phyloP scores from a whole-genome alignment of 2,888 invertebrate genomes.

The Myopa tessellatipennis region DNA sequence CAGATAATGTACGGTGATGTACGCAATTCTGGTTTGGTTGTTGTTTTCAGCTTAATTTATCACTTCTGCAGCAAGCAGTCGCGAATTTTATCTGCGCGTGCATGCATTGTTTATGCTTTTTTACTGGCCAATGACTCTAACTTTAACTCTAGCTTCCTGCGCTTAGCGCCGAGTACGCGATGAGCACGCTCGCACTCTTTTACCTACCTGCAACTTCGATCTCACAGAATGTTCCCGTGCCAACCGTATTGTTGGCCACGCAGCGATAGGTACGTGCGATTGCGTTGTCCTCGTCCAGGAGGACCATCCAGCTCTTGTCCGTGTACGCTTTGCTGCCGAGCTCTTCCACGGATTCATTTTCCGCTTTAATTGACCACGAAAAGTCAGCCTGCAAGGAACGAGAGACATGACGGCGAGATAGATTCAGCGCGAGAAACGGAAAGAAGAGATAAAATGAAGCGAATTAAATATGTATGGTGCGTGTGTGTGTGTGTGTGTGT shows the following conservation, averaged over 20 bases:
- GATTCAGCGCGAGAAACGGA: neutral
- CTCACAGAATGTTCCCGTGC: slow-evolving; percentile 75
- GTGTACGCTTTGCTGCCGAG: slow-evolving; percentile 65
- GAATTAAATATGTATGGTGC: neutral
- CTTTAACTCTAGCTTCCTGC: too few species aligned
- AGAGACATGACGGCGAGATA: neutral
- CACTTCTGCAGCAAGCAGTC: too few species aligned
- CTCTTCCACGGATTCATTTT: slow-evolving; percentile 80
- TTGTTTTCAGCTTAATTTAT: too few species aligned
- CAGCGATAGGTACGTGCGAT: slow-evolving; percentile 84
- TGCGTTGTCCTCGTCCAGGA: slow-evolving; percentile 73
- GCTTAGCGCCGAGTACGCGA: neutral
- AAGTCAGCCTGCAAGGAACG: slow-evolving; percentile 73
- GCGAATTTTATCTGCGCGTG: too few species aligned
- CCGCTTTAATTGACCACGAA: slow-evolving; percentile 85
- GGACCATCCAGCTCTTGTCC: slow-evolving; percentile 70
- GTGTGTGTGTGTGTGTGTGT: slow-evolving; percentile 17
- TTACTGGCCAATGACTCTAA: too few species aligned
- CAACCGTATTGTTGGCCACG: slow-evolving; percentile 86
- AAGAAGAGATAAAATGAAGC: neutral
- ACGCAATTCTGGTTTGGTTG: too few species aligned
- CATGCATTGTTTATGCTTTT: too few species aligned
- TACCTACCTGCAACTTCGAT: slow-evolving; percentile 76
- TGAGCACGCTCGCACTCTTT: slow-evolving; percentile 2
- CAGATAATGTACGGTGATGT: too few species aligned